These are phyloP conservation scores for Tauraco hartlaubi DNA, from an alignment of 2,797 vertebrate species.

Conservation along the genomic window DNA sequence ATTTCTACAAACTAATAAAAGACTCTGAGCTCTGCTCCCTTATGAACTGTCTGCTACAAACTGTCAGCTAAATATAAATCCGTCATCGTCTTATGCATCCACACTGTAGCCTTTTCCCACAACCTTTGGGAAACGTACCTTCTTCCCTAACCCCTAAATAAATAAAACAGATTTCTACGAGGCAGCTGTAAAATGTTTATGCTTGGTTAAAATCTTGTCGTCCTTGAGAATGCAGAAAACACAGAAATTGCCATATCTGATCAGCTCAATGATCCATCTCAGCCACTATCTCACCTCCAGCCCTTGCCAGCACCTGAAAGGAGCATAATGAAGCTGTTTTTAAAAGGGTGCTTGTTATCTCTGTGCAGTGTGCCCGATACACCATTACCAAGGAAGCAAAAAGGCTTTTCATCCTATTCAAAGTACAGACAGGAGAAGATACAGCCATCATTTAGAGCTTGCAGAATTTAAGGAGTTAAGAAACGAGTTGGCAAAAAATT, in stretches of 20 bases:
- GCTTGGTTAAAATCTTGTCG: conserved; percentile 30
- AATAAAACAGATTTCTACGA: conserved; percentile 30
- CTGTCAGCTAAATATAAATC: conserved; percentile 5
- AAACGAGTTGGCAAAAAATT: background rate
- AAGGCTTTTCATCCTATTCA: background rate
- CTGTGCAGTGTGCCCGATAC: background rate
- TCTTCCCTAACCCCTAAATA: background rate
- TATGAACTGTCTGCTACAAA: background rate
- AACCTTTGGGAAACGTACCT: background rate
- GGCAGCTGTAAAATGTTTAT: conserved; percentile 52
- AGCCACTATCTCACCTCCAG: background rate
- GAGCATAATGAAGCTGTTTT: conserved; percentile 43
- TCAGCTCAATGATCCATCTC: conserved; percentile 54
- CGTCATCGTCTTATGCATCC: background rate
- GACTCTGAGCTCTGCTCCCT: background rate
- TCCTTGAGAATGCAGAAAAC: conserved; percentile 8
- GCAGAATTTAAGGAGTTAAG: background rate
- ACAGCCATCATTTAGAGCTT: background rate
- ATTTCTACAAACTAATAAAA: background rate
- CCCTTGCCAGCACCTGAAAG: conserved; percentile 4
- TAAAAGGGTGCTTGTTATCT: conserved; percentile 17
- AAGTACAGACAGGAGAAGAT: background rate
- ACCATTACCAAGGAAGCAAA: background rate
- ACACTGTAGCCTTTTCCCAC: background rate
- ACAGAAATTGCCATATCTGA: conserved; percentile 48